Conservation (phyloP, 1,140 invertebrate genomes). For the Drosophila nigromelanica region DNA sequence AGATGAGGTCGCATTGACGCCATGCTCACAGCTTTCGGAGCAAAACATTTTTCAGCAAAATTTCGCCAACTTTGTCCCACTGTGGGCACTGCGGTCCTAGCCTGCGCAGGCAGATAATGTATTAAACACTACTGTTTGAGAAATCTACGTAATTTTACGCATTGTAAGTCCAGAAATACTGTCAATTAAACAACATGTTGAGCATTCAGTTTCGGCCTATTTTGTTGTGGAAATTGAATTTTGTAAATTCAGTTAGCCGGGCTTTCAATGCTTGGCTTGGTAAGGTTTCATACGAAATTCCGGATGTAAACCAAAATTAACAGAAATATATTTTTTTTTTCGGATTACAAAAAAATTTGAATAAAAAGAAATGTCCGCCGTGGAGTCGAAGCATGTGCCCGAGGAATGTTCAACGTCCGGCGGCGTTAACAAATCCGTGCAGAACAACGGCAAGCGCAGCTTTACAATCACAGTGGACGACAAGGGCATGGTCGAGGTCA, state of each 20-base stretch:
- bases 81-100: conserved; percentile 1
- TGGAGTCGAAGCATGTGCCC: conserved; percentile 11
- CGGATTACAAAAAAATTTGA: conserved; percentile 8
- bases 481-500: conserved; percentile 43
- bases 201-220: neutral
- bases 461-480: conserved; percentile 45
- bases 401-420: neutral
- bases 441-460: conserved; percentile 17
- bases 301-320: neutral
- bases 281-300: conserved; percentile 2
- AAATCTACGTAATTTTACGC: conserved; percentile 35
- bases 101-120: conserved; percentile 1
- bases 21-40: conserved; percentile 56
- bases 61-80: conserved; percentile 5
- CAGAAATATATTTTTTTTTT: conserved; percentile 26
- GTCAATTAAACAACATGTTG: neutral
- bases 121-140: neutral
- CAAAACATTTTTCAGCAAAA: neutral
- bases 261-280: neutral
- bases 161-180: conserved; percentile 32
- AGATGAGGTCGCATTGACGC: conserved; percentile 34
- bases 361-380: conserved; percentile 19
- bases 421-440: neutral
- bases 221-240: neutral
- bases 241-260: neutral